Percentiles rank a stretch among this genome's conserved stretches.
Evolutionary conservation across 2,797 vertebrate genomes (phyloP).

Genomic region (Neopelma chrysocephalum): DNA sequence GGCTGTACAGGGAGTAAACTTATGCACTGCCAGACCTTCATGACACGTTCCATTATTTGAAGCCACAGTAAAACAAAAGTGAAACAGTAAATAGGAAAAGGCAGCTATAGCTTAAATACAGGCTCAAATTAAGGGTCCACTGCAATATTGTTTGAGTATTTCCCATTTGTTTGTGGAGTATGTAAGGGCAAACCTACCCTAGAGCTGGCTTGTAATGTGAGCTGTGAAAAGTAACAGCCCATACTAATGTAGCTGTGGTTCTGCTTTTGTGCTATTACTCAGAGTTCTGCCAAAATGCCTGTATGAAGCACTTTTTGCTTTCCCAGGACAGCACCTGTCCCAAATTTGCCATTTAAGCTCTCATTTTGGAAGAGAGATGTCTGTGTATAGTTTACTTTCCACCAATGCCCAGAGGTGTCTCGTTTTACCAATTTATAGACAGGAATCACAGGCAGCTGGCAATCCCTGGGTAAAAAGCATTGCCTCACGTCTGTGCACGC

Average conservation of each 20-base stretch:
- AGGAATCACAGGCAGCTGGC: neutral
- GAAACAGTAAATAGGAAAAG: neutral
- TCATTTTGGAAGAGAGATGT: neutral
- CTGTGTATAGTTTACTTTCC: neutral
- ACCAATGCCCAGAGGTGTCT: neutral
- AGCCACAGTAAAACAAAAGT: neutral
- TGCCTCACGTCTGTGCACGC: neutral
- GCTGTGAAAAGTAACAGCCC: neutral
- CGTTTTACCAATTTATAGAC: neutral
- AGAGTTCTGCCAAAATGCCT: neutral
- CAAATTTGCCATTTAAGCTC: neutral
- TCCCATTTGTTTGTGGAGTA: neutral
- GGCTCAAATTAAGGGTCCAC: neutral
- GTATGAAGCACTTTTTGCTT: neutral
- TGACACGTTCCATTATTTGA: neutral
- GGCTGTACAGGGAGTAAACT: neutral
- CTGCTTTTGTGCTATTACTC: neutral
- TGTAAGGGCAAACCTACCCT: neutral
- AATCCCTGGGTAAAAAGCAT: neutral
- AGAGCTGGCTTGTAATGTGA: rapidly evolving
- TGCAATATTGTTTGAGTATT: neutral
- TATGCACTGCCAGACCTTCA: neutral
- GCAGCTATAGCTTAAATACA: neutral
- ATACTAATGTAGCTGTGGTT: neutral
- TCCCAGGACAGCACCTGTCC: neutral